Conservation (phyloP, 2,888 invertebrate genomes). For the Panorpa germanica region DNA sequence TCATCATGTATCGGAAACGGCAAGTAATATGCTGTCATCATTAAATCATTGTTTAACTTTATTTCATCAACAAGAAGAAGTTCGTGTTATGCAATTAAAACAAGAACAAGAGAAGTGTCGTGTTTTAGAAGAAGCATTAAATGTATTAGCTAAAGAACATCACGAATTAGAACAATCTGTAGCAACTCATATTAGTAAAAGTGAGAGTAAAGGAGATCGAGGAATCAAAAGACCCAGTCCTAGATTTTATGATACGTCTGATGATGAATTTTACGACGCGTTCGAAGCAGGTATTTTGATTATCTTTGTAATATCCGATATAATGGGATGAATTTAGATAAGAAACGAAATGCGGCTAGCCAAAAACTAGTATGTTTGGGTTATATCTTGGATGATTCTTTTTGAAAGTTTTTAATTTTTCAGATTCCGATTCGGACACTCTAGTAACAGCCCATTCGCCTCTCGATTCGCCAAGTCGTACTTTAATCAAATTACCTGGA, state of each 20-base stretch:
- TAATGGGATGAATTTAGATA: no score
- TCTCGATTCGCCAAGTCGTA: slow-evolving; percentile 14
- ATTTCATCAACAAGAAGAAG: slow-evolving; percentile 41
- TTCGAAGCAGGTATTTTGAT: slow-evolving; percentile 19
- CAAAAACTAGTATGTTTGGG: not conserved
- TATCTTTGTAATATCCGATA: no score
- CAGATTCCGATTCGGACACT: slow-evolving; percentile 28
- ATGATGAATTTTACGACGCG: slow-evolving; percentile 23
- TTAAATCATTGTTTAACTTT: slow-evolving; percentile 40
- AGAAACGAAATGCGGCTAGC: not conserved
- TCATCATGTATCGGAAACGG: slow-evolving; percentile 34
- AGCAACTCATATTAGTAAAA: slow-evolving; percentile 30
- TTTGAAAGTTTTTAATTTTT: slow-evolving; percentile 5
- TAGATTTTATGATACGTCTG: slow-evolving; percentile 20
- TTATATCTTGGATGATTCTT: not conserved
- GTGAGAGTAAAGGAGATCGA: slow-evolving; percentile 12
- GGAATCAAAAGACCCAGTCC: slow-evolving; percentile 16
- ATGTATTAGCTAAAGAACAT: slow-evolving; percentile 44
- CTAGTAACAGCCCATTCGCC: slow-evolving; percentile 18
- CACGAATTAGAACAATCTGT: slow-evolving; percentile 46
- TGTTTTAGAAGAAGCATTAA: slow-evolving; percentile 44
- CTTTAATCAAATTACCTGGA: slow-evolving; percentile 12
- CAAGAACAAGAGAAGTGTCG: slow-evolving; percentile 32
- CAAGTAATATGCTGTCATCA: slow-evolving; percentile 33
- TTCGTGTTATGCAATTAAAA: slow-evolving; percentile 20